Evolutionary conservation across 2,888 invertebrate genomes (phyloP).

Genomic region (Arctia plantaginis): DNA sequence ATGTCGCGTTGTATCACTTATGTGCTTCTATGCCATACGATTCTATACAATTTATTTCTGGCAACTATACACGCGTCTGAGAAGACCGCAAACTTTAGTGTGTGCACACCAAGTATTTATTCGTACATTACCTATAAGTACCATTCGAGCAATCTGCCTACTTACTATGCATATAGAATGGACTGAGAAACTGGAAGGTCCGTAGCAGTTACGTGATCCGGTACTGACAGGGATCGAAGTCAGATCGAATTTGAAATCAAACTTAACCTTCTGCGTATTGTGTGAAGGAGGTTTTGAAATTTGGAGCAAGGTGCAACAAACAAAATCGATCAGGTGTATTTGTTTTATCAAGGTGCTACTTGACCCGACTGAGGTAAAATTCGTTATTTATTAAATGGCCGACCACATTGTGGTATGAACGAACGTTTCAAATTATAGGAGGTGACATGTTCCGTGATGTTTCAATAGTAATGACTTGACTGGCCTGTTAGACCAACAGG

Average conservation of each 20-base stretch:
- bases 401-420: conserved; percentile 17
- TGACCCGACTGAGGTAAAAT: conserved; percentile 68
- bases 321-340: conserved; percentile 83
- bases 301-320: conserved; percentile 80
- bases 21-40: neutral
- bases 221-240: too few relatives aligned
- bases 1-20: neutral
- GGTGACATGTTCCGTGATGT: neutral
- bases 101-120: neutral
- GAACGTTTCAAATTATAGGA: conserved; percentile 6
- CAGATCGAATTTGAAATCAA: neutral
- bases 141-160: too few relatives aligned
- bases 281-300: conserved; percentile 56
- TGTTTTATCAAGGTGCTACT: conserved; percentile 81
- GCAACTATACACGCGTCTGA: neutral
- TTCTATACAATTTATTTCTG: too few relatives aligned
- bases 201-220: too few relatives aligned
- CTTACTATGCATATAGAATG: too few relatives aligned
- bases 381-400: conserved; percentile 55
- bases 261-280: conserved; percentile 21
- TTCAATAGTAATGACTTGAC: neutral
- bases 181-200: too few relatives aligned
- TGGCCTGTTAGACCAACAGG: too few relatives aligned
- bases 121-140: neutral
- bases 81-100: neutral